Base-by-base conservation (phyloP, 2,797 vertebrate genomes). In the Furcifer pardalis region DNA sequence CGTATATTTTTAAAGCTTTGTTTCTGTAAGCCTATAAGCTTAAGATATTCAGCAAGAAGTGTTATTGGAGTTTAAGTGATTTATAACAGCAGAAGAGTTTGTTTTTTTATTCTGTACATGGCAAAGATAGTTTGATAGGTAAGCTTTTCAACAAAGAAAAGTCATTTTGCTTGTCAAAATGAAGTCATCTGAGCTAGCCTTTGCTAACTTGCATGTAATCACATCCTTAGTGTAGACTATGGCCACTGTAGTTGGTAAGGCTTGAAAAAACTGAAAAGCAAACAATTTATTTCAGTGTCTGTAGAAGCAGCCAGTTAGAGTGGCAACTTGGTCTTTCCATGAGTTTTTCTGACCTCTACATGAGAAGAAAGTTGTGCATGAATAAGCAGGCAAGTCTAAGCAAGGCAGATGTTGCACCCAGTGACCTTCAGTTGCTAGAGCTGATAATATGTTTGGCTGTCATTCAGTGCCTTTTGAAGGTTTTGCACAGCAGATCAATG, bases 381-480 rank as follows among this genome's bases (percentile, higher is more conserved):
- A 92, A 92, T 91, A 92, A 90, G 80, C 87, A 93, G 81, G 84
- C 77, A 90, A 89, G 84, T 73, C 80, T 63, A 74, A 92, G 90
- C 37, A 83, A 88, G 74, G 85, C 95, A 94, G 92, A 93, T 94
- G 91, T 92, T 95, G 88, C 83, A 90, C 91, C 91, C 21, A 75
- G 77, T 91, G 86, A 89, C 91, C 91, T 94, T 92, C 91, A 17
- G 77, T 91, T 84, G 3, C 81, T 89, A 88, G 89, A 94, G 93
- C 83, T 86, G 89, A 88, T 95, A 92, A 93, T 91, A 89, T 89
- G 19, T 92, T 93, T 91, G 83, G 79, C 92, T 96, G 91, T 93
- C 93, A 90, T 93, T 94, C 91, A 91, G 92, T 91, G 86, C 81
- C 91, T 94, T 94, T 89, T 71, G 92, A 94, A 86, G 59, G 80